A percentile compares a stretch with the other conserved stretches of the same genome.
phyloP scores from a whole-genome alignment of 2,797 vertebrate species.

The Harpagifer antarcticus region DNA sequence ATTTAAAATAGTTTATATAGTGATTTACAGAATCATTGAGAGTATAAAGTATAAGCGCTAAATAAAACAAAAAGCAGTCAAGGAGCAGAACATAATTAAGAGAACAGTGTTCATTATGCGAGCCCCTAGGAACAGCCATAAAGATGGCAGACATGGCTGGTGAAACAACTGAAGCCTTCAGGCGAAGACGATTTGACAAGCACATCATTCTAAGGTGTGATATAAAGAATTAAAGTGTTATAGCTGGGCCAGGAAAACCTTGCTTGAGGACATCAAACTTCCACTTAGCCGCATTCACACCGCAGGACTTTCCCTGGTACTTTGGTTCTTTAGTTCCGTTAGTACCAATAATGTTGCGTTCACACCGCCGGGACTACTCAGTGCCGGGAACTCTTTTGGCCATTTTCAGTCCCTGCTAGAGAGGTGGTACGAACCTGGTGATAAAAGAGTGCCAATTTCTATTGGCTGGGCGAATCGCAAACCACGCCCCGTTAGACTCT shows the following conservation, averaged over 20 bases:
- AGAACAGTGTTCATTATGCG: constrained; percentile 7
- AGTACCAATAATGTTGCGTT: too few relatives aligned
- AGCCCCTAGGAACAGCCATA: constrained; percentile 3
- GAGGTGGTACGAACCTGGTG: too few relatives aligned
- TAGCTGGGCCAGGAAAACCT: constrained; percentile 2
- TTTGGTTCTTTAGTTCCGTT: too few relatives aligned
- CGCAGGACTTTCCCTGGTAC: too few relatives aligned
- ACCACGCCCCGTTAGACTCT: too few relatives aligned
- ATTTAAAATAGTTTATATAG: constrained; percentile 23
- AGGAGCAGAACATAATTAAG: constrained; percentile 25
- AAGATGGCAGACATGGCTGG: constrained; percentile 8
- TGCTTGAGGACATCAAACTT: constrained; percentile 23
- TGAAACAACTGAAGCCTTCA: constrained; percentile 24
- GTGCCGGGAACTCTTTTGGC: too few relatives aligned
- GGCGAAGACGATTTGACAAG: constrained; percentile 15
- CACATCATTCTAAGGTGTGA: constrained; percentile 27
- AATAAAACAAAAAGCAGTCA: constrained; percentile 36
- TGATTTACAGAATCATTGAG: constrained; percentile 16
- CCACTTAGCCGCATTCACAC: too few relatives aligned
- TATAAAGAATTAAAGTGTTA: constrained; percentile 10
- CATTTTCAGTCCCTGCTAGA: too few relatives aligned
- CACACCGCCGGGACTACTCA: too few relatives aligned
- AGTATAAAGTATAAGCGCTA: constrained; percentile 16
- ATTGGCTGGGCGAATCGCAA: too few relatives aligned
- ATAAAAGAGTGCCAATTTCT: too few relatives aligned